Conservation (phyloP, 2,888 invertebrate genomes). For the Aleiodes testaceus region DNA sequence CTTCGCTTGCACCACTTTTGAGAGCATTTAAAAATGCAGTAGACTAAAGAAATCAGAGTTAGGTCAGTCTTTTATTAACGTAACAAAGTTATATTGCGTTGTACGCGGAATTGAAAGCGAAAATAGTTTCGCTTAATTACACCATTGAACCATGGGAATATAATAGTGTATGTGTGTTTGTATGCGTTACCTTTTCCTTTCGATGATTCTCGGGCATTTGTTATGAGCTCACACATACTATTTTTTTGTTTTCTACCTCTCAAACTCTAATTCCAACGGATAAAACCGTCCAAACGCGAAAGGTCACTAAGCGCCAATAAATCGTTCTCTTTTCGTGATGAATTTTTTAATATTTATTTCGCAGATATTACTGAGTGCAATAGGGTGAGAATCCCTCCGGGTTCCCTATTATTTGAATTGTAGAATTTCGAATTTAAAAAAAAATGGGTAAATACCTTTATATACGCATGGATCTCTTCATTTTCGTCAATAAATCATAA, state of each 20-base stretch:
- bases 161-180: slow-evolving; percentile 4
- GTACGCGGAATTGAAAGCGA: slow-evolving; percentile 37
- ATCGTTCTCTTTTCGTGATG: slow-evolving; percentile 48
- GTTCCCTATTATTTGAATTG: slow-evolving; percentile 16
- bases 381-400: slow-evolving; percentile 55
- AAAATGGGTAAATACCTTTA: slow-evolving; percentile 13
- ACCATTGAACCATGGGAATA: slow-evolving; percentile 44
- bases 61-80: slow-evolving; percentile 19
- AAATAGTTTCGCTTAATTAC: slow-evolving; percentile 40
- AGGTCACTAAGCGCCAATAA: slow-evolving; percentile 52
- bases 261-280: slow-evolving; percentile 33
- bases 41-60: slow-evolving; percentile 20
- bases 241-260: not conserved
- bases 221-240: slow-evolving; percentile 8
- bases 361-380: slow-evolving; percentile 16
- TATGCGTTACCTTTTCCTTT: slow-evolving; percentile 30
- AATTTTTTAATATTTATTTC: slow-evolving; percentile 42
- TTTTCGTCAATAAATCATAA: slow-evolving; percentile 29
- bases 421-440: not conserved
- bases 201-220: slow-evolving; percentile 18
- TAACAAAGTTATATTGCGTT: slow-evolving; percentile 24
- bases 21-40: slow-evolving; percentile 25
- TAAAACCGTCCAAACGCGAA: slow-evolving; percentile 50
- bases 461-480: slow-evolving; percentile 25
- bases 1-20: slow-evolving; percentile 43